Conservation (phyloP, 2,888 invertebrate genomes). For the Strigamia maritima region DNA sequence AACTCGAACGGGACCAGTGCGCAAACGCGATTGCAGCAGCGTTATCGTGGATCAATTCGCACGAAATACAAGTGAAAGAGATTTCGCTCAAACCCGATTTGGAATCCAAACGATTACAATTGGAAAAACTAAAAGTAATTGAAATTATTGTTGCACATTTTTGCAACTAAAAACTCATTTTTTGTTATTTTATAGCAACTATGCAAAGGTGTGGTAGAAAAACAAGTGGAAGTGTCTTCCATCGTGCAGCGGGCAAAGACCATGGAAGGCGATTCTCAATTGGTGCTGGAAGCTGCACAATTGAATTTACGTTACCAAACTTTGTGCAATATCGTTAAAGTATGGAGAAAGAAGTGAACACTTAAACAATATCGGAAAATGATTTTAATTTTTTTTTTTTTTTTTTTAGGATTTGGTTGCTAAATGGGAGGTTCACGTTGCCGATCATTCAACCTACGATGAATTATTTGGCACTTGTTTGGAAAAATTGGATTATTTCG, state of each 20-base stretch:
- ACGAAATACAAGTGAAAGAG: conserved; percentile 80
- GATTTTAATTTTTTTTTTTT: not conserved
- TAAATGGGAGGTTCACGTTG: conserved; percentile 77
- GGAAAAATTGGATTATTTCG: conserved; percentile 69
- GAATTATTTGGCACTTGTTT: conserved; percentile 69
- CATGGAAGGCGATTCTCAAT: conserved; percentile 71
- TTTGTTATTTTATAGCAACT: conserved; percentile 53
- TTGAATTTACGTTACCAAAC: conserved; percentile 77
- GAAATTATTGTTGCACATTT: not conserved
- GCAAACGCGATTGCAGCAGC: conserved; percentile 72
- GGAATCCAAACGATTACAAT: conserved; percentile 73
- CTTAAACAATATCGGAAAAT: not conserved
- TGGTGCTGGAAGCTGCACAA: conserved; percentile 71
- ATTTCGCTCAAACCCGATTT: conserved; percentile 82
- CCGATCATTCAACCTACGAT: conserved; percentile 79
- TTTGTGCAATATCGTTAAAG: conserved; percentile 71
- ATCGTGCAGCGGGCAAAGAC: conserved; percentile 67
- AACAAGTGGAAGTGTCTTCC: conserved; percentile 65
- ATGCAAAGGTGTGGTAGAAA: conserved; percentile 67
- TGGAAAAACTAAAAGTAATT: conserved; percentile 66
- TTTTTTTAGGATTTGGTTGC: conserved; percentile 66
- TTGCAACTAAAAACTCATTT: not conserved
- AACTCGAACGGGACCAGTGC: conserved; percentile 77
- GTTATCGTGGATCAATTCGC: conserved; percentile 78
- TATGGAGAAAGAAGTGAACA: conserved; percentile 41